Percentiles rank a stretch among this genome's conserved stretches.
phyloP scores from a whole-genome alignment of 2,888 invertebrate species.

The Heliconius ismenius region DNA sequence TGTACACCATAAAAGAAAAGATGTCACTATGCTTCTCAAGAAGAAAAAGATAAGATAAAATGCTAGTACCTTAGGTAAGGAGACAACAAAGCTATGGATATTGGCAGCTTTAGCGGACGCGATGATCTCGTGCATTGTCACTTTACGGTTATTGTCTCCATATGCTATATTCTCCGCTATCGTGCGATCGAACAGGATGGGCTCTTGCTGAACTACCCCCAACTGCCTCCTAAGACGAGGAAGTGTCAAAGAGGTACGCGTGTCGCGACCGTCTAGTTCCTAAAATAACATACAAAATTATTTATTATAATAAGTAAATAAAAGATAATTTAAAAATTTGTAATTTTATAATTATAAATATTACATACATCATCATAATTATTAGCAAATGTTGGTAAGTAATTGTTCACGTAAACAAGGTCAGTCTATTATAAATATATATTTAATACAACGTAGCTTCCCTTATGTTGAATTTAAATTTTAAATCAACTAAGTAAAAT shows the following conservation, averaged over 20 bases:
- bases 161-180: slow-evolving; percentile 93
- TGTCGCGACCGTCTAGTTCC: slow-evolving; percentile 82
- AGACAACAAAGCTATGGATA: slow-evolving; percentile 89
- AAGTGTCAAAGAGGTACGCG: slow-evolving; percentile 82
- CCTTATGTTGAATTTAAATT: not conserved
- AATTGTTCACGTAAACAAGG: not conserved
- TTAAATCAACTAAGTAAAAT: not conserved
- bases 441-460: not conserved
- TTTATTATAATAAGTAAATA: not conserved
- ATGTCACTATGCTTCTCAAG: not conserved
- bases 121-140: slow-evolving; percentile 87
- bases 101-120: slow-evolving; percentile 89
- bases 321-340: not conserved
- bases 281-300: slow-evolving; percentile 43
- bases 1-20: not conserved
- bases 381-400: not conserved
- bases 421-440: not conserved
- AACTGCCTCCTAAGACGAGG: slow-evolving; percentile 86
- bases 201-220: slow-evolving; percentile 93
- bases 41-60: not conserved
- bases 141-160: slow-evolving; percentile 87
- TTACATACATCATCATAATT: not conserved
- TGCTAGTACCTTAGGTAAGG: slow-evolving; percentile 83
- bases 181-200: slow-evolving; percentile 90
- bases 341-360: not conserved